Evolutionary conservation across 2,888 invertebrate genomes (phyloP).

Genomic region (Caenorhabditis afra): DNA sequence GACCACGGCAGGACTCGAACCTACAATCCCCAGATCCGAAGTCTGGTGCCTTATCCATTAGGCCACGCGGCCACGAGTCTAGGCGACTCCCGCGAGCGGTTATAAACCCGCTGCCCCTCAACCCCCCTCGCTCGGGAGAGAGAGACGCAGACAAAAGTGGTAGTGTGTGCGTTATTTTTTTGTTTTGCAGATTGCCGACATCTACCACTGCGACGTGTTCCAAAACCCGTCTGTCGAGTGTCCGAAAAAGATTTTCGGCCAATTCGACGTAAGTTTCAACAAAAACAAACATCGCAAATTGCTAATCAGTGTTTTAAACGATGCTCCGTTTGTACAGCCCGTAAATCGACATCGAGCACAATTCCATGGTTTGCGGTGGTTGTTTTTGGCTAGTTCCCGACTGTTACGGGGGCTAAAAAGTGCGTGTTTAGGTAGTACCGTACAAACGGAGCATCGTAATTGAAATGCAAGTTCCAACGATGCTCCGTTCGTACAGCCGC

Average conservation of each 20-base stretch:
- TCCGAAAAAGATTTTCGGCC: conserved; percentile 64
- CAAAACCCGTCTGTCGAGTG: conserved; percentile 71
- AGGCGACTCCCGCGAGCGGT: background rate
- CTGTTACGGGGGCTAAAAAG: no score
- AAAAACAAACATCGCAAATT: no score
- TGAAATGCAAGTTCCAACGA: no score
- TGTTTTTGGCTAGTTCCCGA: no score
- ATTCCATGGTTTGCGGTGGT: no score
- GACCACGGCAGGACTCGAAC: conserved; percentile 70
- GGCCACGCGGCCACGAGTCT: conserved; percentile 68
- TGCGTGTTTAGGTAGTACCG: no score
- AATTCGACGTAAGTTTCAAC: conserved; percentile 69
- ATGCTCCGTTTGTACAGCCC: no score
- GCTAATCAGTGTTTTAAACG: no score
- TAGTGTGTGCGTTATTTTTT: background rate
- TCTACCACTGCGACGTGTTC: conserved; percentile 77
- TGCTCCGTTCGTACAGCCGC: no score
- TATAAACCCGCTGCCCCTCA: background rate
- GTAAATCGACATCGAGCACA: no score
- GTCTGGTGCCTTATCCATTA: conserved; percentile 74
- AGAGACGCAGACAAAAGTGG: background rate
- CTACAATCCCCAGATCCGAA: conserved; percentile 72
- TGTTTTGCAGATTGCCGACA: conserved; percentile 62
- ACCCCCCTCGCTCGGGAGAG: background rate
- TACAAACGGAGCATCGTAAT: no score